Evolutionary conservation across 2,113 vertebrate genomes (phyloP), one percentile per base, ranked within the genome.

Genomic region (Furnarius figulus): DNA sequence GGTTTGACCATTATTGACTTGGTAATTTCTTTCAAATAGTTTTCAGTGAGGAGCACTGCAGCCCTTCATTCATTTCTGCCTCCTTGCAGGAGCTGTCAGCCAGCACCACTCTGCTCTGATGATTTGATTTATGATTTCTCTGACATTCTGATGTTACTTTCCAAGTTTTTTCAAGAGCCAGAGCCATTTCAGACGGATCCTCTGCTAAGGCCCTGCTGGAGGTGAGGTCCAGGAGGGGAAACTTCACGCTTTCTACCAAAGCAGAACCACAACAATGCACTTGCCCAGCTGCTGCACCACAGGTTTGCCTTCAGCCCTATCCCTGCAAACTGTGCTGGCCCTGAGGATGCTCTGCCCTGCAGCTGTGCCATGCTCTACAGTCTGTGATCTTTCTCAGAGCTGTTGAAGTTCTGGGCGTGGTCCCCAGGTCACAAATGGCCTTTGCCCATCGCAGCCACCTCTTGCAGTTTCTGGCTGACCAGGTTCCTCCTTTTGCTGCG

Each of bases 341-440:
- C 33, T 11, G 15, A 56, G 62, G 70, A 53, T 40, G 9, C 42
- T 63, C 39, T 56, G 15, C 58, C 27, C 31, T 28, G 53, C 5
- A 17, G 39, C 39, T 47, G 61, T 55, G 16, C 53, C 25, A 20
- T 0, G 0, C 40, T 61, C 23, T 44, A 7, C 1, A 1, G 17
- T 5, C 65, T 27, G 22, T 3, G 9, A 19, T 44, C 14, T 28
- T 67, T 40, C 28, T 42, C 46, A 47, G 66, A 68, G 85, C 44
- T 68, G 28, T 4, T 16, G 35, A 53, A 68, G 44, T 18, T n/a
- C 53, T 70, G 30, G 7, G 17, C 12, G 13, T 3, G 15, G 27
- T 77, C 55, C 27, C 46, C 31, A 31, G 55, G 24, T 42, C 61
- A 74, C 55, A 65, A 40, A 79, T 5, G 10, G 28, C 46, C 62